These are phyloP conservation scores for Cepphus grylle DNA, from an alignment of 2,113 vertebrate genomes.

Conservation along the genomic window DNA sequence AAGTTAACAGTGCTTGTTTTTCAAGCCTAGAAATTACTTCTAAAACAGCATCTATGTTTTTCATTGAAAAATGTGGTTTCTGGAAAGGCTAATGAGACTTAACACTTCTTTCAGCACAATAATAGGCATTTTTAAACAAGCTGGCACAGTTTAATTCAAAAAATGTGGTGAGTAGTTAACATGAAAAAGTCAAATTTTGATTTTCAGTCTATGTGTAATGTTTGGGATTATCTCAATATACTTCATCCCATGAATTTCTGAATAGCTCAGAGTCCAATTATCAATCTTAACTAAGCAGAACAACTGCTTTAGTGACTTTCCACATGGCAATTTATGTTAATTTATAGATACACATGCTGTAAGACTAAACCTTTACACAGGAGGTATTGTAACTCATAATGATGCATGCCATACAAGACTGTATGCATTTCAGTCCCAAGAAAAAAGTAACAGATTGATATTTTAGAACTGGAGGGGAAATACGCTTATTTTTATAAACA, in stretches of 20 bases:
- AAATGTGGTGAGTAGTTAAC: background rate
- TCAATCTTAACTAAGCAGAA: slow-evolving; percentile 45
- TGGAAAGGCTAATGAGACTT: background rate
- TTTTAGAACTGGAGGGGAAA: background rate
- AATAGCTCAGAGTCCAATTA: slow-evolving; percentile 35
- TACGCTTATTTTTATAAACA: background rate
- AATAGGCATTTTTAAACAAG: background rate
- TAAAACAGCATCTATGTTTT: background rate
- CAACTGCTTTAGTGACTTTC: slow-evolving; percentile 38
- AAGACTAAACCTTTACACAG: slow-evolving; percentile 13
- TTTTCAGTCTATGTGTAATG: background rate
- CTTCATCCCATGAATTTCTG: slow-evolving; percentile 14
- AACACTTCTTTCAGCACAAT: background rate
- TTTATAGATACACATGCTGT: background rate
- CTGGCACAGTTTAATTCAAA: background rate
- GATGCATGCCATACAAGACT: background rate
- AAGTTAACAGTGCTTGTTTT: background rate
- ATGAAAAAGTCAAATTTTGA: background rate
- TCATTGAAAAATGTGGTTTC: background rate
- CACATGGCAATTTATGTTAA: slow-evolving; percentile 35
- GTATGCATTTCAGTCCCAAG: background rate
- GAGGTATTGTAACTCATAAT: slow-evolving; percentile 18
- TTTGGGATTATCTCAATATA: background rate
- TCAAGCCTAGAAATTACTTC: background rate
- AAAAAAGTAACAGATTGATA: background rate